Evolutionary conservation across 2,113 vertebrate genomes (phyloP).

Genomic region (Phalacrocorax brasilianus): DNA sequence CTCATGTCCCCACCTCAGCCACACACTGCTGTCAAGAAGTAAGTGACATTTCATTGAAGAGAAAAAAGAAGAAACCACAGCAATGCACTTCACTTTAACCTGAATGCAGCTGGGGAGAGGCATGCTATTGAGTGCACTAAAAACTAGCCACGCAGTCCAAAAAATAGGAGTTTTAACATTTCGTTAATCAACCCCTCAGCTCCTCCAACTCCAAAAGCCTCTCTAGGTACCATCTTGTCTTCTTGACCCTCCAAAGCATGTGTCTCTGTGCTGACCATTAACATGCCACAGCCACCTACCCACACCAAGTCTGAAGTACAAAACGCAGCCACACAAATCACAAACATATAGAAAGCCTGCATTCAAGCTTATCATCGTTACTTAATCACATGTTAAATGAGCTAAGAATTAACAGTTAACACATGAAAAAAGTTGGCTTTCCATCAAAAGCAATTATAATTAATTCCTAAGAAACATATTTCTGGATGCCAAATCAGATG

Average conservation of each 20-base stretch:
- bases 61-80: neutral
- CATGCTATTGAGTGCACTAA: neutral
- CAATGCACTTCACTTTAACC: neutral
- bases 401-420: constrained; percentile 66
- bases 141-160: neutral
- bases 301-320: neutral
- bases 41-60: neutral
- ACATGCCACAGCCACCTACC: neutral
- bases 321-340: neutral
- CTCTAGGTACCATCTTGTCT: neutral
- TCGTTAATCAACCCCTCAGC: neutral
- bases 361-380: constrained; percentile 48
- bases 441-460: constrained; percentile 78
- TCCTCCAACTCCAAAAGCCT: neutral
- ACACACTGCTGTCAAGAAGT: rapidly evolving
- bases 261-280: neutral
- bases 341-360: constrained; percentile 16
- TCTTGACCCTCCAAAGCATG: neutral
- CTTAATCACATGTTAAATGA: constrained; percentile 65
- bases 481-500: constrained; percentile 71
- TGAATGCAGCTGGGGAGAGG: neutral
- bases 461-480: constrained; percentile 71
- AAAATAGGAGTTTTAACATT: neutral
- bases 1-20: rapidly evolving
- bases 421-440: constrained; percentile 70